A percentile compares a stretch with the other conserved stretches of the same genome.
Conservation (phyloP, 2,797 vertebrate genomes). For the Cephalopachus bancanus region DNA sequence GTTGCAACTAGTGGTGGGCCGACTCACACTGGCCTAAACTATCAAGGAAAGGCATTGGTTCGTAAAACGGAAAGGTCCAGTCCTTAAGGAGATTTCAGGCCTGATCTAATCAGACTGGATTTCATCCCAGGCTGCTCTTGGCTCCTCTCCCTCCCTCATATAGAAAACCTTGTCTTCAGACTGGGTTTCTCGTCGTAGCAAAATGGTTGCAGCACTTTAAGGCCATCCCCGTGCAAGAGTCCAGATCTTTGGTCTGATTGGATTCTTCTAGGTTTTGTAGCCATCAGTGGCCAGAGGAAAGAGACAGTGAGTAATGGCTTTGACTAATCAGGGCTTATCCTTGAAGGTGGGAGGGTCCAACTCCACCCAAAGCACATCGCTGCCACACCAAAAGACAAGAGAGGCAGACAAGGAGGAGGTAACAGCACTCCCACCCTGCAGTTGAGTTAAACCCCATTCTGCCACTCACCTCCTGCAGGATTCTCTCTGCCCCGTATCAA, state of each 20-base stretch:
- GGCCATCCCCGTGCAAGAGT: neutral
- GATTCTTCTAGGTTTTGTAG: neutral
- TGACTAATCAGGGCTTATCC: neutral
- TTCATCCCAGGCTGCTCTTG: neutral
- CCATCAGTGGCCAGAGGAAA: neutral
- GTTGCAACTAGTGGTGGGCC: neutral
- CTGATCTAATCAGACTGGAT: neutral
- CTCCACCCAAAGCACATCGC: neutral
- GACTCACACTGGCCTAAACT: neutral
- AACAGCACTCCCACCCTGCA: neutral
- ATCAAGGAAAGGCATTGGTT: neutral
- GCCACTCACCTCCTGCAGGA: neutral
- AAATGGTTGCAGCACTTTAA: neutral
- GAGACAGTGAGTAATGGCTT: neutral
- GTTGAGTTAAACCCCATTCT: neutral
- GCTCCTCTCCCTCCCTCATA: too few species aligned
- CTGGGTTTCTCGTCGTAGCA: neutral
- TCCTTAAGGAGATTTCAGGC: neutral
- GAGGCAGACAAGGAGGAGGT: neutral
- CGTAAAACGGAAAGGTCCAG: neutral
- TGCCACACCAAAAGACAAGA: neutral
- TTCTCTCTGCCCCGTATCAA: neutral
- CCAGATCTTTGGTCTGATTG: neutral
- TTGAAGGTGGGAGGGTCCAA: neutral
- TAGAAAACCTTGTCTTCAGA: neutral